phyloP scores from a whole-genome alignment of 1,140 invertebrate species.

The Campoletis sonorensis region DNA sequence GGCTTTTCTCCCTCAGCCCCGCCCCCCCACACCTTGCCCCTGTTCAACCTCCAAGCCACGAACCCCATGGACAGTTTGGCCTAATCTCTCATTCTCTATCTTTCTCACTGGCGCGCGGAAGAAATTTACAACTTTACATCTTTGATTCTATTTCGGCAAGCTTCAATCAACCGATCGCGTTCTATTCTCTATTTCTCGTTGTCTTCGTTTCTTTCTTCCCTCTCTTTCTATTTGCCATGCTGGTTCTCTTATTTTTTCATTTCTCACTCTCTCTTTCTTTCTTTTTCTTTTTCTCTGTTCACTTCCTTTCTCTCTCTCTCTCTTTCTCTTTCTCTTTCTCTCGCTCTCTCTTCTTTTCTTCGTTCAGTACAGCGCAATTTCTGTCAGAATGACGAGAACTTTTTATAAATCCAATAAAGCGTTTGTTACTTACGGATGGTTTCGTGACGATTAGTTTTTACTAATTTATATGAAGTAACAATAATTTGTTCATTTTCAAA shows the following conservation, averaged over 20 bases:
- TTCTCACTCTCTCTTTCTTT: background rate
- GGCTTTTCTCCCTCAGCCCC: slow-evolving; percentile 55
- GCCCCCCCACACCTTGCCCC: background rate
- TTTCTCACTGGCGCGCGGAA: background rate
- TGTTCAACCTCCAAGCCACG: background rate
- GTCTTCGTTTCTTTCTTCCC: background rate
- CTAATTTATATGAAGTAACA: background rate
- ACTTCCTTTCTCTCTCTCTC: too few relatives aligned
- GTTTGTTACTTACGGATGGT: background rate
- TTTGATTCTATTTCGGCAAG: background rate
- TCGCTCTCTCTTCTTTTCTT: background rate
- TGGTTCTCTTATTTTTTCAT: background rate
- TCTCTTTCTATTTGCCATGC: too few relatives aligned
- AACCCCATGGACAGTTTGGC: slow-evolving; percentile 40
- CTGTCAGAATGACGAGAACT: background rate
- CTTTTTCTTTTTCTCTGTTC: too few relatives aligned
- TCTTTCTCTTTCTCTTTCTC: background rate
- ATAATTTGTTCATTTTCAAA: background rate
- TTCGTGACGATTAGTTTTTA: background rate
- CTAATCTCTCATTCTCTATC: slow-evolving; percentile 2
- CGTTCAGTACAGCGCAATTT: background rate
- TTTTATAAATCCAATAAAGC: background rate
- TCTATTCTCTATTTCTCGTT: slow-evolving; percentile 5
- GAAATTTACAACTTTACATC: background rate
- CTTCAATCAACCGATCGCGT: slow-evolving; percentile 11